A percentile compares a stretch with the other conserved stretches of the same genome.
Conservation (phyloP, 2,113 vertebrate species). For the Seriola aureovittata region DNA sequence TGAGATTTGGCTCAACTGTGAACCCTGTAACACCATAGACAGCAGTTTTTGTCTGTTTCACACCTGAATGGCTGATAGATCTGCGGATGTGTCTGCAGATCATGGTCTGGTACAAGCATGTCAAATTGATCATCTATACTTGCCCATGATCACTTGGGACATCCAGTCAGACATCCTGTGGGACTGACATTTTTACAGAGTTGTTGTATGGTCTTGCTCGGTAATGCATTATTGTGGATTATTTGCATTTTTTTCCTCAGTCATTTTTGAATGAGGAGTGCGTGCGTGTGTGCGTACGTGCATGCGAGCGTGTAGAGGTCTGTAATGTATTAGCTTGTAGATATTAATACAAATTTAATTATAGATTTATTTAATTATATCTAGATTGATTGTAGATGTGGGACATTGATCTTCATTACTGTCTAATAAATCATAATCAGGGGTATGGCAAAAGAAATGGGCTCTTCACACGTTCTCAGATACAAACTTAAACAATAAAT, state of each 20-base stretch:
- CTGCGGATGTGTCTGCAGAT: too few relatives aligned
- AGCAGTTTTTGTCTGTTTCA: too few relatives aligned
- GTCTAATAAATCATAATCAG: not conserved
- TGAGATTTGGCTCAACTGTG: too few relatives aligned
- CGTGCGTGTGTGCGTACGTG: not conserved
- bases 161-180: too few relatives aligned
- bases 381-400: slow-evolving; percentile 1
- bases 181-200: too few relatives aligned
- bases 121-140: not conserved
- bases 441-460: not conserved
- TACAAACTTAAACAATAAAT: slow-evolving; percentile 31
- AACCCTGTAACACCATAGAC: too few relatives aligned
- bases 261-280: not conserved
- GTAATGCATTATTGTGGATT: not conserved
- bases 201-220: not conserved
- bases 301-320: not conserved
- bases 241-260: not conserved
- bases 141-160: not conserved
- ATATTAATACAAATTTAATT: slow-evolving; percentile 1
- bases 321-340: slow-evolving; percentile 8
- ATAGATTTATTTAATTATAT: not conserved
- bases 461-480: not conserved
- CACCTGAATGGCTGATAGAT: not conserved
- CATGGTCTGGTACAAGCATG: too few relatives aligned
- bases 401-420: too few relatives aligned